A percentile compares a stretch with the other conserved stretches of the same genome.
These are phyloP conservation scores for Pharmacophagus antenor DNA, from an alignment of 2,888 invertebrate genomes.

Conservation along the genomic window DNA sequence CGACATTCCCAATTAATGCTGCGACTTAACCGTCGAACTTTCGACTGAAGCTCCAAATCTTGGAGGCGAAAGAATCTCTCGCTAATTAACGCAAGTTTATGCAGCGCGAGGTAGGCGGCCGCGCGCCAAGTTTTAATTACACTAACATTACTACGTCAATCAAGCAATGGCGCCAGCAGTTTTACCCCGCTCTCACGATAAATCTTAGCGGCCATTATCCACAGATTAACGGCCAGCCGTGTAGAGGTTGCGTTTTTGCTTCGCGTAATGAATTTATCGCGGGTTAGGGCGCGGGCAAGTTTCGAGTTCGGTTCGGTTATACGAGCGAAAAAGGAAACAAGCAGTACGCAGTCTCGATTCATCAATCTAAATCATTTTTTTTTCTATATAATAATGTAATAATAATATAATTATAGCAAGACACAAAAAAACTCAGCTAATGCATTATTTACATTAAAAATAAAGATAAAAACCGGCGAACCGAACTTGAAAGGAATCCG, in stretches of 20 bases:
- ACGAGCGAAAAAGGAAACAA: background rate
- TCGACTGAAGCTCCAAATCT: slow-evolving; percentile 70
- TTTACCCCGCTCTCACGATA: slow-evolving; percentile 44
- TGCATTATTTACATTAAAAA: slow-evolving; percentile 15
- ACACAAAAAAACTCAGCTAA: background rate
- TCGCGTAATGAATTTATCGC: slow-evolving; percentile 58
- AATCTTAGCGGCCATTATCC: slow-evolving; percentile 44
- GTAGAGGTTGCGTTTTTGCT: slow-evolving; percentile 55
- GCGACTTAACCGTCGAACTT: slow-evolving; percentile 71
- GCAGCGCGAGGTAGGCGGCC: slow-evolving; percentile 58
- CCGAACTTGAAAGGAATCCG: slow-evolving; percentile 11
- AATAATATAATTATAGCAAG: background rate
- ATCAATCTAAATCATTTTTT: too few relatives aligned
- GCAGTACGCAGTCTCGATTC: too few relatives aligned
- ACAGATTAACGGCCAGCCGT: slow-evolving; percentile 52
- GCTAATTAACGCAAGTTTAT: slow-evolving; percentile 79
- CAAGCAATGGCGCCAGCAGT: slow-evolving; percentile 43
- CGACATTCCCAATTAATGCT: slow-evolving; percentile 77
- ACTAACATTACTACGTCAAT: slow-evolving; percentile 51
- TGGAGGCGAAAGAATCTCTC: slow-evolving; percentile 72
- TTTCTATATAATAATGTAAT: background rate
- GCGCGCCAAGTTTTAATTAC: slow-evolving; percentile 72
- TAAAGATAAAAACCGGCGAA: slow-evolving; percentile 6
- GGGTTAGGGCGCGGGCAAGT: slow-evolving; percentile 26
- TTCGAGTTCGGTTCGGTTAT: background rate